phyloP scores from a whole-genome alignment of 2,113 vertebrate species.

The Apistogramma diplotaenia region DNA sequence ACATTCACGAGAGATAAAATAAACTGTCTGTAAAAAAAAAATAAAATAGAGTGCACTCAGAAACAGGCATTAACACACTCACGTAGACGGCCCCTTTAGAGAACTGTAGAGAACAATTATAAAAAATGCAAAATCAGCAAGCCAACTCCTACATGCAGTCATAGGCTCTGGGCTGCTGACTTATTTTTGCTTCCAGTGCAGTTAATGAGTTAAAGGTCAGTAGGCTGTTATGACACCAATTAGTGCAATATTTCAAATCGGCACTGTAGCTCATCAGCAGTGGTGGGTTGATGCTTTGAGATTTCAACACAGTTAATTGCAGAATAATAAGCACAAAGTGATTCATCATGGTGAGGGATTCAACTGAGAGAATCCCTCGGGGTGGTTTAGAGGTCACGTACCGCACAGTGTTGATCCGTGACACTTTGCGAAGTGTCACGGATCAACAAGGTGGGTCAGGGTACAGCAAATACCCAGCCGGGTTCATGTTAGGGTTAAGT shows the following conservation, averaged over 20 bases:
- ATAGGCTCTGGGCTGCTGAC: constrained; percentile 14
- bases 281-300: constrained; percentile 20
- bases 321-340: constrained; percentile 54
- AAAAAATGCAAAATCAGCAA: constrained; percentile 56
- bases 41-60: neutral
- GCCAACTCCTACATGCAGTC: constrained; percentile 6
- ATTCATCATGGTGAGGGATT: neutral
- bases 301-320: constrained; percentile 50
- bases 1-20: constrained; percentile 25
- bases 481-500: constrained; percentile 10
- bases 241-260: constrained; percentile 61
- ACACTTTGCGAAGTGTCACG: neutral
- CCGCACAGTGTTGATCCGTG: neutral
- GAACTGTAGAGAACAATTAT: constrained; percentile 36
- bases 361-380: constrained; percentile 9
- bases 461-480: neutral
- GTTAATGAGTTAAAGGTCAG: constrained; percentile 70
- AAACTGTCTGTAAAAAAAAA: neutral
- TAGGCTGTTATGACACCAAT: constrained; percentile 64
- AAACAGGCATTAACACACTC: neutral
- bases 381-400: constrained; percentile 27
- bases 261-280: constrained; percentile 42
- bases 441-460: constrained; percentile 1
- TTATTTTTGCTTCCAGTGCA: constrained; percentile 49
- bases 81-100: neutral